Base-by-base conservation (phyloP, 2,888 invertebrate genomes). In the Anorthoa munda region DNA sequence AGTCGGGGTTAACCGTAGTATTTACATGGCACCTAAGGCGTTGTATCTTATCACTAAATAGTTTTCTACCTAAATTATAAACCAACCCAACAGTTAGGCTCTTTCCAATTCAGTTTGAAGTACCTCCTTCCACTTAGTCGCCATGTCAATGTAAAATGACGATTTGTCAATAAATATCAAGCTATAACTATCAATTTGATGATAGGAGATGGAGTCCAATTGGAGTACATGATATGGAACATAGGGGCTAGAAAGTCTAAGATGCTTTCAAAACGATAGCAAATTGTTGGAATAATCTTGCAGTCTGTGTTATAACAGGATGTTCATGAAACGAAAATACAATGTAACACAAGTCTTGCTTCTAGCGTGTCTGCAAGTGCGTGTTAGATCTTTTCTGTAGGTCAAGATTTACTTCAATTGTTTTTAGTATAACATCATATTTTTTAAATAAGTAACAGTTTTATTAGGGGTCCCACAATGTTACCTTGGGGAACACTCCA, bases 371-470 rank as follows among this genome's bases (percentile, higher is more conserved):
- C 11, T 26, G 45, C 48, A 68, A 51, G 23, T 51, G 67, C 23
- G 50, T 69, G 67, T 69, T 51, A 45, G n/a, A 51, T 67, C 7
- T 17, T 23, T 39, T n/a, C 11, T 45, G 51, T 39, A 67, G 39
- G 23, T 67, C 50, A 68, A 66, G 23, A 50, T 67, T 69, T 59
- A 23, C 23, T 13, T 21, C 65, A 56, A 39, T 39, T 17, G 13
- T 66, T 64, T 39, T 39, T 39, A 39, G 9, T 39, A 39, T 39
- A 39, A 39, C 0, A 39, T 39, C 39, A 9, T 39, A 39, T 39
- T 39, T 26, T 26, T 31, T 23, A 23, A 15, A 18, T 13, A 63
- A 9, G 23, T 26, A n/a, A 21, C 12, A 17, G 13, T 9, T n/a
- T 26, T 17, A 50, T 50, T 17, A 50, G n/a, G 12, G n/a, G 69